Evolutionary conservation across 2,113 vertebrate species (phyloP).

Genomic region (Taurulus bubalis): DNA sequence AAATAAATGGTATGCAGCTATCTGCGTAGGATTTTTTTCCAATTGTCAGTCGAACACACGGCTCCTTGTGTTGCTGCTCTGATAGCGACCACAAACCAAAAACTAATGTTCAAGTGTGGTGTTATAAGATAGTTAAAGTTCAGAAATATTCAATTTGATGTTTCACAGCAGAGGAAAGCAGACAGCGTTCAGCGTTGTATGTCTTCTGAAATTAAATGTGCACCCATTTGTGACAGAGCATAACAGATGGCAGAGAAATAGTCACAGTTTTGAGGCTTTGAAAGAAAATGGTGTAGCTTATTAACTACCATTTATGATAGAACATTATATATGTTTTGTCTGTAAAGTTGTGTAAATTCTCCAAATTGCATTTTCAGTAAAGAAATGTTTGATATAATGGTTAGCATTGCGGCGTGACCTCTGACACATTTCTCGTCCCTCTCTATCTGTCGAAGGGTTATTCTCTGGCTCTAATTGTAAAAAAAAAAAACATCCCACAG

Average conservation of each 20-base stretch:
- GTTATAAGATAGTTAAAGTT: not conserved
- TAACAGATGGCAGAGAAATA: not conserved
- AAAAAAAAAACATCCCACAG: conserved; percentile 30
- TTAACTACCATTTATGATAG: not conserved
- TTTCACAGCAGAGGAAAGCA: not conserved
- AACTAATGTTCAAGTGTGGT: not conserved
- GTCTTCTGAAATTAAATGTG: not conserved
- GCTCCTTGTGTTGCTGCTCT: not conserved
- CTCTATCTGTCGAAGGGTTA: conserved; percentile 9
- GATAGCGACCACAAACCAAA: not conserved
- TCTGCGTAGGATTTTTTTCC: not conserved
- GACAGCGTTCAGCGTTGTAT: not conserved
- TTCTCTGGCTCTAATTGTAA: conserved; percentile 3
- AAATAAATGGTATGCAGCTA: not conserved
- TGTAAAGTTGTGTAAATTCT: not conserved
- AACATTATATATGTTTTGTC: not conserved
- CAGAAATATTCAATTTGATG: not conserved
- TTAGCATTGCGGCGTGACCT: conserved; percentile 23
- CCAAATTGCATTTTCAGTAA: not conserved
- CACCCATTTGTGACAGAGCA: not conserved
- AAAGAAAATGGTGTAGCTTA: not conserved
- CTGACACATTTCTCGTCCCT: conserved; percentile 36
- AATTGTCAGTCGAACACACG: not conserved
- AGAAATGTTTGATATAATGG: not conserved
- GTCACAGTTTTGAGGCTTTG: not conserved